phyloP scores from a whole-genome alignment of 2,113 vertebrate species.

The Glaucomys volans region DNA sequence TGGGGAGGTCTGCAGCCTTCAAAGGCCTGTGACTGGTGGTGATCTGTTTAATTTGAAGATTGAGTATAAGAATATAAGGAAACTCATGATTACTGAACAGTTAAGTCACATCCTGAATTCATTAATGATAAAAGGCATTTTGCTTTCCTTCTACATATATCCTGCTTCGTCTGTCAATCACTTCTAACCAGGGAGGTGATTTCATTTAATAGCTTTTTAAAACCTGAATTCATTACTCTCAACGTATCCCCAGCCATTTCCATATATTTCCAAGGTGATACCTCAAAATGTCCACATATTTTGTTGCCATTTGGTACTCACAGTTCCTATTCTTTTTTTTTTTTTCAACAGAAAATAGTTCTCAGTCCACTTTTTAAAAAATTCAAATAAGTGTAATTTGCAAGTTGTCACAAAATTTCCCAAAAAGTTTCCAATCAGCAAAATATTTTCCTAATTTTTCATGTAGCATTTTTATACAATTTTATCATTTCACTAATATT shows the following conservation, averaged over 20 bases:
- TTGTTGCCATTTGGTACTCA: neutral
- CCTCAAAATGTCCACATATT: neutral
- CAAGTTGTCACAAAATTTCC: conserved; percentile 80
- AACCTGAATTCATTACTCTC: neutral
- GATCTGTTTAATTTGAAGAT: neutral
- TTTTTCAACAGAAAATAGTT: too few species aligned
- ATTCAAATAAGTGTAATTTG: conserved; percentile 79
- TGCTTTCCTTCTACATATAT: neutral
- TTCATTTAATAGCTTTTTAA: conserved; percentile 34
- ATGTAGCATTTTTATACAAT: conserved; percentile 76
- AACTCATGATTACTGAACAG: neutral
- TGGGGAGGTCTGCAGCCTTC: neutral
- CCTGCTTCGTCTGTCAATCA: neutral
- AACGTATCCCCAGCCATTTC: neutral
- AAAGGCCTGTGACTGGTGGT: neutral
- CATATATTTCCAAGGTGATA: neutral
- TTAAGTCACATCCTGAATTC: neutral
- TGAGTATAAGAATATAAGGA: neutral
- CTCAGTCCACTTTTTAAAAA: too few species aligned
- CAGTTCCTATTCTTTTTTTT: neutral
- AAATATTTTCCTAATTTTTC: conserved; percentile 78
- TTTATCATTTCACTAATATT: conserved; percentile 64
- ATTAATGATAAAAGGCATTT: neutral
- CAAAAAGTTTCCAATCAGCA: conserved; percentile 79
- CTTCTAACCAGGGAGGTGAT: neutral